Percentiles rank a stretch among this genome's conserved stretches.
phyloP scores from a whole-genome alignment of 2,888 invertebrate genomes.

The Ichneumon xanthorius region DNA sequence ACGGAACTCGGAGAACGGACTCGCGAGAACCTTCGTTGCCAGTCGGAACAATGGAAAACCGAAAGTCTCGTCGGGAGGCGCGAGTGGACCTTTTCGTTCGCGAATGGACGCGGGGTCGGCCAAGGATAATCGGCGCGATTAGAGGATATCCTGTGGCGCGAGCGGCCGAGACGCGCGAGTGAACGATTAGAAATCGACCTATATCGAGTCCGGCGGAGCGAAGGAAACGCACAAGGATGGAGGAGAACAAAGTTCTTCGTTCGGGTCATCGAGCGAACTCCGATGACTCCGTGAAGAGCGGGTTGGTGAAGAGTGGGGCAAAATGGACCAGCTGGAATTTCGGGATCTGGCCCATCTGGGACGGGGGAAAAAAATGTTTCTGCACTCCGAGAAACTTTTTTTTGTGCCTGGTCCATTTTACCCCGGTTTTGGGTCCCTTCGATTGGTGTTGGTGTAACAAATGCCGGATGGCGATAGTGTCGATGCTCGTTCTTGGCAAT shows the following conservation, averaged over 20 bases:
- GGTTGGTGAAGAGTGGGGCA: too few species aligned
- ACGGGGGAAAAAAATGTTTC: too few species aligned
- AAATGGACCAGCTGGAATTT: too few species aligned
- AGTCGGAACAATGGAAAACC: conserved; percentile 12
- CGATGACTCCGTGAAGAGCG: too few species aligned
- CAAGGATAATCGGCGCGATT: conserved; percentile 21
- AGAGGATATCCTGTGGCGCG: not conserved
- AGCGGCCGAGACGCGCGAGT: not conserved
- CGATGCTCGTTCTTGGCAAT: not conserved
- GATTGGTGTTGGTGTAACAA: too few species aligned
- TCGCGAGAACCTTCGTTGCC: not conserved
- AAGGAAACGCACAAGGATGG: not conserved
- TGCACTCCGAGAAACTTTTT: too few species aligned
- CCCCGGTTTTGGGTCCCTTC: too few species aligned
- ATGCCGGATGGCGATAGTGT: not conserved
- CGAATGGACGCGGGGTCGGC: conserved; percentile 9
- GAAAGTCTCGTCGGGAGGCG: conserved; percentile 23
- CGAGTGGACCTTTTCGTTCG: conserved; percentile 2
- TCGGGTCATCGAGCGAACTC: not conserved
- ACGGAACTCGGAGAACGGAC: not conserved
- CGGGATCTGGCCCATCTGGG: too few species aligned
- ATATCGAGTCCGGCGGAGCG: not conserved
- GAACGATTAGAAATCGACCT: conserved; percentile 51
- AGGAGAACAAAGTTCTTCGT: not conserved
- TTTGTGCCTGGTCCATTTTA: too few species aligned